Conservation (phyloP, 2,888 invertebrate genomes). For the Sinhomidia bicolor region DNA sequence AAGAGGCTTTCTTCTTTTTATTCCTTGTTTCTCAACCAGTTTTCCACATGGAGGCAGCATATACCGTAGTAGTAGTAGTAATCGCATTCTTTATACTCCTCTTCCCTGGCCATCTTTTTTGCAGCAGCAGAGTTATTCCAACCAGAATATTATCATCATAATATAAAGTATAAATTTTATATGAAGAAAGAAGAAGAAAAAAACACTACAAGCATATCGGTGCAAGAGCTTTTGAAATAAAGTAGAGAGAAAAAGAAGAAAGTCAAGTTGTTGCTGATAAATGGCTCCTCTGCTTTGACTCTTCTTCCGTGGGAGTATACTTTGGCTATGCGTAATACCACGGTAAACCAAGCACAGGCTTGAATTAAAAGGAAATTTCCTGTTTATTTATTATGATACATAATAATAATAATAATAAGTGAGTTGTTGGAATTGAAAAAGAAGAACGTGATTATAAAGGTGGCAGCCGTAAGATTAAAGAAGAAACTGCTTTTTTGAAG, state of each 20-base stretch:
- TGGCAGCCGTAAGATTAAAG: background rate
- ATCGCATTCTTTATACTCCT: background rate
- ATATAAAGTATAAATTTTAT: no score
- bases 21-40: conserved; percentile 27
- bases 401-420: background rate
- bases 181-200: no score
- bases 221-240: background rate
- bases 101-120: background rate
- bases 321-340: conserved; percentile 38
- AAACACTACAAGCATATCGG: no score
- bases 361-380: conserved; percentile 5
- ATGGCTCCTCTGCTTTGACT: conserved; percentile 1
- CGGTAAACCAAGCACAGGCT: background rate
- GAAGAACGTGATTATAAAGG: background rate
- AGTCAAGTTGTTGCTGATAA: conserved; percentile 45
- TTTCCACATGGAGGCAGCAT: no score
- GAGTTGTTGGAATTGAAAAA: background rate
- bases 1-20: conserved; percentile 2
- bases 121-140: no score
- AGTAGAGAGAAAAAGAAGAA: conserved; percentile 23
- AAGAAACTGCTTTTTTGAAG: conserved; percentile 1
- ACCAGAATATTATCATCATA: no score
- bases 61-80: background rate
- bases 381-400: conserved; percentile 27
- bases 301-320: background rate